Evolutionary conservation across 2,888 invertebrate species (phyloP).

Genomic region (Melieria picta): DNA sequence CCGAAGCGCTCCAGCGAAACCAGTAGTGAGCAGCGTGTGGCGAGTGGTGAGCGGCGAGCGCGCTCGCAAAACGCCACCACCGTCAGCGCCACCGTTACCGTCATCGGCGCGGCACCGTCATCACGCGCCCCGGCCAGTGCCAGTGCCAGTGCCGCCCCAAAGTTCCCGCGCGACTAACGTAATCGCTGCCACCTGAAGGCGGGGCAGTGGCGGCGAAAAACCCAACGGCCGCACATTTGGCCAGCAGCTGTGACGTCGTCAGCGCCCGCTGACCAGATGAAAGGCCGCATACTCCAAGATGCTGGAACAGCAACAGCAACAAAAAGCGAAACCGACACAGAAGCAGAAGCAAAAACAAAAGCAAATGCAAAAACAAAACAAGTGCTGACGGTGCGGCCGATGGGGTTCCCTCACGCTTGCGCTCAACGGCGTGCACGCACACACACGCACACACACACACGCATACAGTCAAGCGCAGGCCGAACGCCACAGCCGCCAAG

Average conservation of each 20-base stretch:
- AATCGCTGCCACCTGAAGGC: not conserved
- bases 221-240: constrained; percentile 41
- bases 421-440: not conserved
- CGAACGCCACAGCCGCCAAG: constrained; percentile 37
- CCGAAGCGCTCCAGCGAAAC: constrained; percentile 34
- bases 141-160: constrained; percentile 6
- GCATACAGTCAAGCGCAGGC: constrained; percentile 15
- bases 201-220: constrained; percentile 24
- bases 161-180: not conserved
- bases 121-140: constrained; percentile 10
- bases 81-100: constrained; percentile 16
- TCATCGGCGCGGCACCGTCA: constrained; percentile 13
- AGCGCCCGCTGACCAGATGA: not conserved
- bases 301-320: constrained; percentile 23
- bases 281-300: constrained; percentile 39
- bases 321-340: constrained; percentile 3
- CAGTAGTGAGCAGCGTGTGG: not conserved
- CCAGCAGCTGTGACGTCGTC: not conserved
- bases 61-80: constrained; percentile 14
- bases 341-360: constrained; percentile 7
- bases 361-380: constrained; percentile 7
- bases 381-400: constrained; percentile 24
- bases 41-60: constrained; percentile 12
- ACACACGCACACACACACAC: no score
- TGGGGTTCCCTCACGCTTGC: constrained; percentile 44